Base-by-base conservation (phyloP, 2,113 vertebrate species). In the Notothenia rossii region DNA sequence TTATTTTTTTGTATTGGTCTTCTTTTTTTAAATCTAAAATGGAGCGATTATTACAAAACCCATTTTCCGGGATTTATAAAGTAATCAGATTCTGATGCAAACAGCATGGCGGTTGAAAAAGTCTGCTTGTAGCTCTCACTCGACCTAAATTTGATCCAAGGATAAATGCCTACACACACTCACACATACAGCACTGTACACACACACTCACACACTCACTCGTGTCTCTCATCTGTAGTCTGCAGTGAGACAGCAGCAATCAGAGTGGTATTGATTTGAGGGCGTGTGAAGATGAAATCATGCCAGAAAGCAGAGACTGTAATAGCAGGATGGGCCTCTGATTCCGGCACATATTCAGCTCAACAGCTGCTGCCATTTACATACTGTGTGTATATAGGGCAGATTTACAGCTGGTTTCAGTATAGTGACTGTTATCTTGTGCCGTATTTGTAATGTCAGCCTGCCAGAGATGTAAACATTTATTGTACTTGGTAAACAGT, bases 211-310 rank as follows among this genome's bases (percentile, higher is more conserved):
- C 69, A 77, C 59, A 59, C 17, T 22, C 22, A 22, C 22, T 2
- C 46, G 61, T 63, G 56, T 76, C 53, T 74, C 83, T 88, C 81
- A 82, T 85, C 62, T 86, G 75, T 71, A 84, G 88, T 88, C 88
- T 82, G 83, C 72, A 86, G 79, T 70, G 83, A 88, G 84, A 78
- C 50, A 14, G 73, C 75, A 71, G 80, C 84, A 87, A 86, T 90
- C 84, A 90, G 59, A 79, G 75, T 22, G 7, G 36, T 90, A 89
- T 92, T 90, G 91, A 92, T 91, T 85, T 70, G 29, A 86, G 78
- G 50, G 81, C 70, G 67, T 81, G 76, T 84, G 82, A 88, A 86
- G 73, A 87, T 91, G 77, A 87, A 88, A 85, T 89, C 66, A 75
- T 83, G 79, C 18, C 78, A 78, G 69, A 82, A n/a, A 36, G 73